phyloP scores from a whole-genome alignment of 2,113 vertebrate species.

The Indicator maculatus region DNA sequence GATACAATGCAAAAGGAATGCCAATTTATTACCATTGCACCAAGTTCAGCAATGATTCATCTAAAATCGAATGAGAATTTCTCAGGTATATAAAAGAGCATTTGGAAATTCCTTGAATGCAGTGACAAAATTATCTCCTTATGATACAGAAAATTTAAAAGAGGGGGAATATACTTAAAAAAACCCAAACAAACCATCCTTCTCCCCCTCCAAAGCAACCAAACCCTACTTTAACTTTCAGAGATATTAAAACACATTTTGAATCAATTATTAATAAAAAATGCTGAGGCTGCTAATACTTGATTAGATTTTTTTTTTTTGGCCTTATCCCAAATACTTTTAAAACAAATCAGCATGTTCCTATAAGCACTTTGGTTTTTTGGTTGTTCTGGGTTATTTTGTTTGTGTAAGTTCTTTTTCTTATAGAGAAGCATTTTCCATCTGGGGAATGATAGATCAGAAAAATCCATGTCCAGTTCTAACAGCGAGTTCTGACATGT shows the following conservation, averaged over 20 bases:
- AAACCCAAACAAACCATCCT: no score
- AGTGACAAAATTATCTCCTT: background rate
- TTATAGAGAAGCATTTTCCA: background rate
- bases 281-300: background rate
- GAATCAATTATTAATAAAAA: background rate
- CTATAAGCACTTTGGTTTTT: background rate
- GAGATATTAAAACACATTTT: background rate
- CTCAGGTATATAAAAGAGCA: background rate
- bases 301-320: background rate
- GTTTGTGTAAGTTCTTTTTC: no score
- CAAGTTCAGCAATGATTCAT: background rate
- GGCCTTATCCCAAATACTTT: background rate
- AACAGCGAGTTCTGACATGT: background rate
- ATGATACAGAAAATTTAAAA: background rate
- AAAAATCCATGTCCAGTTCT: background rate
- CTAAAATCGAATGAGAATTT: background rate
- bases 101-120: background rate
- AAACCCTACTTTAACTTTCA: background rate
- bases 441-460: background rate
- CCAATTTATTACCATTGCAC: background rate
- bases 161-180: background rate
- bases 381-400: no score
- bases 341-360: background rate
- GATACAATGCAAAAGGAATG: no score
- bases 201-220: no score